These are phyloP conservation scores for Todiramphus saurophagus DNA, from an alignment of 2,113 vertebrate genomes.

Conservation along the genomic window DNA sequence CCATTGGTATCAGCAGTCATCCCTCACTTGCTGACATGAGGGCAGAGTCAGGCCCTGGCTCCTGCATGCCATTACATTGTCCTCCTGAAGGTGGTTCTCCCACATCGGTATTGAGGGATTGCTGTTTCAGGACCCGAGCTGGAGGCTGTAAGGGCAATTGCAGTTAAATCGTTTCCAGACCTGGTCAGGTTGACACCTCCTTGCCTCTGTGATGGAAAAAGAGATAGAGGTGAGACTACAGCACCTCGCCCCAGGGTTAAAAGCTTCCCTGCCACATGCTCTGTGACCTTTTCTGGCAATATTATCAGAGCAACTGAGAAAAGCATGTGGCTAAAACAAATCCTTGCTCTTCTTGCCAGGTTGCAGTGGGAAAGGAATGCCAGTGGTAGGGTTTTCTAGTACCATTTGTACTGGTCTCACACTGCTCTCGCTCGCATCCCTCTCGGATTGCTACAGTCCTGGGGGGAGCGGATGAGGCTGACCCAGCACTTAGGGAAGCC, in stretches of 20 bases:
- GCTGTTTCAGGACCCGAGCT: background rate
- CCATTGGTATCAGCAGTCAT: background rate
- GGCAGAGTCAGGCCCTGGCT: background rate
- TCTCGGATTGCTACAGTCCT: background rate
- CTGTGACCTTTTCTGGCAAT: background rate
- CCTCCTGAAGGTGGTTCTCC: slow-evolving; percentile 13
- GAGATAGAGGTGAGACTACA: background rate
- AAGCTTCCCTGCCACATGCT: background rate
- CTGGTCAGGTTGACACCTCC: background rate
- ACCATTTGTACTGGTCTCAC: background rate
- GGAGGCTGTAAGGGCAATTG: background rate
- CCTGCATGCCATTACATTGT: background rate
- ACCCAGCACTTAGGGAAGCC: slow-evolving; percentile 18
- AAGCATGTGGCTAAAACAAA: background rate
- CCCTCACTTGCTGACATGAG: background rate
- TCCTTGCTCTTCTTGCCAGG: background rate
- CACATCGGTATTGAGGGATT: background rate
- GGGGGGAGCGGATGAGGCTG: background rate
- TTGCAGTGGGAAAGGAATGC: background rate
- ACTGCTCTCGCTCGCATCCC: background rate
- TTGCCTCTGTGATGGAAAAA: background rate
- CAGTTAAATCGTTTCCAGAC: background rate
- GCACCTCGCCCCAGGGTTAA: background rate
- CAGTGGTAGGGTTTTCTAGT: background rate
- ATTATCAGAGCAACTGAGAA: background rate